phyloP scores from a whole-genome alignment of 23 tunicate species.

The Styela clava region DNA sequence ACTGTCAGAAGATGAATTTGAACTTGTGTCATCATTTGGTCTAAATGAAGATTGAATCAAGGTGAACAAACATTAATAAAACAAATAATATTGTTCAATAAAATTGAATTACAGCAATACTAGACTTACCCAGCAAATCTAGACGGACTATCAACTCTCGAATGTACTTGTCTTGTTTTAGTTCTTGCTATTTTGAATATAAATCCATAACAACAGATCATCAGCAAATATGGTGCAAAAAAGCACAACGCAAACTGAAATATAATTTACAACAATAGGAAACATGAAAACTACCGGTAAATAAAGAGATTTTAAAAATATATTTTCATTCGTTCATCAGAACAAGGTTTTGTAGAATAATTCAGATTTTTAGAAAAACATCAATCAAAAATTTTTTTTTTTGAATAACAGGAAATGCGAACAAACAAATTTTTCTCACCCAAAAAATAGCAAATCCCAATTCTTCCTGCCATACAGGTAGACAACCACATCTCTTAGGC shows the following conservation, averaged over 20 bases:
- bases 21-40: not conserved
- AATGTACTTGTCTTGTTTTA: constrained; percentile 32
- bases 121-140: constrained; percentile 1
- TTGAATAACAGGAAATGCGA: not conserved
- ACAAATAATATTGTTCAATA: too few species aligned
- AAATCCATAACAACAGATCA: constrained; percentile 24
- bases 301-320: too few species aligned
- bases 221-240: constrained; percentile 24
- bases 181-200: constrained; percentile 38
- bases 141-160: constrained; percentile 3
- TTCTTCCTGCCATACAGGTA: constrained; percentile 36
- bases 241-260: constrained; percentile 34
- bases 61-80: too few species aligned
- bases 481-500: constrained; percentile 30
- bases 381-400: too few species aligned
- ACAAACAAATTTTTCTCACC: constrained; percentile 28
- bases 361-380: too few species aligned
- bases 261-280: too few species aligned
- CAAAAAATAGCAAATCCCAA: constrained; percentile 43
- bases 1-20: not conserved
- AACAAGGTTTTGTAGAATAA: too few species aligned
- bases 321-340: too few species aligned
- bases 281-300: too few species aligned
- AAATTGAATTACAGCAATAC: too few species aligned
- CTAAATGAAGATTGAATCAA: too few species aligned